Conservation (phyloP, 2,113 vertebrate species). For the Condylura cristata region DNA sequence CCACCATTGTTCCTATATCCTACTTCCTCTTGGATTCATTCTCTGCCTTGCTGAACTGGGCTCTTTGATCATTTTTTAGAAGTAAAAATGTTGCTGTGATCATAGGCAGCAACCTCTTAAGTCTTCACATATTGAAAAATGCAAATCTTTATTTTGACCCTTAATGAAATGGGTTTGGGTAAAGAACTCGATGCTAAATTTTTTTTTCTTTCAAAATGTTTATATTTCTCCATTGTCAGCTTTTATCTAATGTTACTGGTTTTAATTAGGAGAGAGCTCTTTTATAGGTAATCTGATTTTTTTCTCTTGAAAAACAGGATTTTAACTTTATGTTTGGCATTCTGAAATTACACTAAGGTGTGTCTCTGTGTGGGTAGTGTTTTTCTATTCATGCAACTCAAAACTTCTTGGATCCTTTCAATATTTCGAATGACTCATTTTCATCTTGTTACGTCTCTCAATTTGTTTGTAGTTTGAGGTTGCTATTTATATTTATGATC, state of each 20-base stretch:
- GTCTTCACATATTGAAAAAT: not conserved
- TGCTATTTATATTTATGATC: constrained; percentile 11
- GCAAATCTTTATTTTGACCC: not conserved
- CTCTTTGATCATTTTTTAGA: constrained; percentile 4
- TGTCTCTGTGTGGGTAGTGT: not conserved
- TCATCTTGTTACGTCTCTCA: constrained; percentile 7
- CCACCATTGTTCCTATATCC: not conserved
- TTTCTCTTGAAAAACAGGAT: constrained; percentile 34
- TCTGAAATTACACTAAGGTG: not conserved
- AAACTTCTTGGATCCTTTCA: constrained; percentile 1
- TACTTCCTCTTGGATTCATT: not conserved
- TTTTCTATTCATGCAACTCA: constrained; percentile 34
- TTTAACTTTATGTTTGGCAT: not conserved
- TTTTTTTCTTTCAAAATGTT: not conserved
- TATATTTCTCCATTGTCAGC: not conserved
- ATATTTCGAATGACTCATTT: constrained; percentile 47
- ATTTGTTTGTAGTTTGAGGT: constrained; percentile 15
- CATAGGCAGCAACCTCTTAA: not conserved
- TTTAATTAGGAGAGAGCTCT: not conserved
- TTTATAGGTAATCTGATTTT: not conserved
- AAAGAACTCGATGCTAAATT: not conserved
- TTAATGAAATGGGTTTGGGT: not conserved
- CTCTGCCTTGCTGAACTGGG: not conserved
- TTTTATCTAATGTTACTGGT: not conserved
- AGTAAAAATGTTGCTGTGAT: too few relatives aligned